Base-by-base conservation (phyloP, 2,113 vertebrate genomes). In the Aptenodytes patagonicus region DNA sequence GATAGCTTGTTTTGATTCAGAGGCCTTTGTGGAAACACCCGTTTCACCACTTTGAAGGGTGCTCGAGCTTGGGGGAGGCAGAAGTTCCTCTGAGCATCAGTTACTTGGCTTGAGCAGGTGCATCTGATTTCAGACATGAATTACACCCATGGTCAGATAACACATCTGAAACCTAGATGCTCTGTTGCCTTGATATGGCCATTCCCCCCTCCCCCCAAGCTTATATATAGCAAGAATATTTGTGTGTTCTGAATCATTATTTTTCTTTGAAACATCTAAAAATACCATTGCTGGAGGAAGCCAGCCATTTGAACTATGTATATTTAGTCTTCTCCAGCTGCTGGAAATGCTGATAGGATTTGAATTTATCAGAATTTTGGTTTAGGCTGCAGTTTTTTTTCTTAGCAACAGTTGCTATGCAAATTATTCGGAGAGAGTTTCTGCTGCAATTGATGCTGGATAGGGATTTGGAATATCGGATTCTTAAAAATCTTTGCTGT, bases 391-490 rank as follows among this genome's bases (percentile, higher is more conserved):
- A 96, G 93, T 54, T 96, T 95, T 98, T 92, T 97, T 95, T 96
- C 96, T 96, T 97, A 97, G 97, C 97, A 98, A 98, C 96, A 95
- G 95, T 97, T 98, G 97, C 97, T 89, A 97, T 91, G 95, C 79
- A 95, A 96, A 97, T 96, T 94, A 97, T 97, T 87, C 80, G 61
- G 60, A 83, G 66, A 86, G 71, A 24, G 55, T 81, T 97, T 97
- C 80, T 97, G 87, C 93, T 95, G 75, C 96, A 97, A 94, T 54
- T 97, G 73, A 93, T 96, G 83, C 44, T 90, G 87, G 68, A 95
- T 87, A 68, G 72, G 96, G 46, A 95, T 76, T 84, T 70, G 91
- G 83, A 96, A 87, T 94, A 95, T 54, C 66, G 94, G 54, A 80
- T 90, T 73, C 54, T 96, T 77, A 65, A 94, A 96, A 83, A 87